phyloP scores from a whole-genome alignment of 2,888 invertebrate species.

The Abscondita cerata region DNA sequence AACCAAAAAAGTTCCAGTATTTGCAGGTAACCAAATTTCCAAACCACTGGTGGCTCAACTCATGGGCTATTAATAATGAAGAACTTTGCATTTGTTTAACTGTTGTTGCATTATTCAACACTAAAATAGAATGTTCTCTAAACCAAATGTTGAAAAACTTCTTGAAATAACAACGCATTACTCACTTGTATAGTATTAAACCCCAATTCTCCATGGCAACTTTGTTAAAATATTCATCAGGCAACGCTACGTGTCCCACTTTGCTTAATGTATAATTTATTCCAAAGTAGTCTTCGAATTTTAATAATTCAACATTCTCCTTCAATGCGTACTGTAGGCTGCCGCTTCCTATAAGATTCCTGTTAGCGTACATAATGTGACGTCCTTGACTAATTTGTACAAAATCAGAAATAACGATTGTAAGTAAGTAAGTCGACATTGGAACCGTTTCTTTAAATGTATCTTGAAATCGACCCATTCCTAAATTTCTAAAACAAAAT shows the following conservation, averaged over 20 bases:
- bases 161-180: too few relatives aligned
- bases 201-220: conserved; percentile 2
- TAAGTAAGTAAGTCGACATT: neutral
- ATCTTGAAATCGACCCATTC: neutral
- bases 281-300: neutral
- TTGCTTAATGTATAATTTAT: neutral
- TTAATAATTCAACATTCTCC: neutral
- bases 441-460: neutral
- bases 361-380: too few relatives aligned
- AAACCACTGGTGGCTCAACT: conserved; percentile 81
- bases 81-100: conserved; percentile 20
- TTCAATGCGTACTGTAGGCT: neutral
- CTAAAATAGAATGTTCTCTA: conserved; percentile 22
- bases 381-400: neutral
- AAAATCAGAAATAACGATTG: neutral
- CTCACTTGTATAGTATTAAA: neutral
- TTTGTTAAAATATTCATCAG: neutral
- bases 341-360: neutral
- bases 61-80: conserved; percentile 70
- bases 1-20: conserved; percentile 23
- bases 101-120: conserved; percentile 20
- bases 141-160: neutral
- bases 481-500: neutral
- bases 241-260: neutral
- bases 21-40: conserved; percentile 58